Evolutionary conservation across 2,113 vertebrate genomes (phyloP).

Genomic region (Pampusana beccarii): DNA sequence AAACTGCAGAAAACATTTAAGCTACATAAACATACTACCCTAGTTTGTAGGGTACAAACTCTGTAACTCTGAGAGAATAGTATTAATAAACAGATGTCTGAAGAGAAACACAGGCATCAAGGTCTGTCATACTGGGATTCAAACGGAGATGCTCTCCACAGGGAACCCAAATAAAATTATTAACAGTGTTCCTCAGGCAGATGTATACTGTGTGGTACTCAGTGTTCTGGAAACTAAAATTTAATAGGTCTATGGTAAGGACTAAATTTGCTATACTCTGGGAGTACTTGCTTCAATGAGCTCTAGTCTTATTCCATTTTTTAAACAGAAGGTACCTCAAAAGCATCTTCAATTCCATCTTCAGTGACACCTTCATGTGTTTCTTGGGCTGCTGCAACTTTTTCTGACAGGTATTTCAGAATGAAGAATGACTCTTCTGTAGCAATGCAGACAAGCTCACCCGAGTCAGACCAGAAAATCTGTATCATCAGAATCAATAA

Average conservation of each 20-base stretch:
- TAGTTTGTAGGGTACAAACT: not conserved
- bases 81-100: not conserved
- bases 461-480: constrained; percentile 99
- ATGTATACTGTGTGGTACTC: not conserved
- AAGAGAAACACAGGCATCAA: not conserved
- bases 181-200: not conserved
- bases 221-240: not conserved
- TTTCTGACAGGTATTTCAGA: constrained; percentile 93
- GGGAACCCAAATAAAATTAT: not conserved
- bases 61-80: rapidly evolving
- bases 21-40: not conserved
- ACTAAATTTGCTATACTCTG: not conserved
- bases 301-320: not conserved
- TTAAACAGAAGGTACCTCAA: constrained; percentile 81
- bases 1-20: not conserved
- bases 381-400: constrained; percentile 94
- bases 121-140: not conserved
- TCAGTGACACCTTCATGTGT: constrained; percentile 96
- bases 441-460: constrained; percentile 97
- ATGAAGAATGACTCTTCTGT: constrained; percentile 99
- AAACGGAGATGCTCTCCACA: not conserved
- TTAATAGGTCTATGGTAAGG: not conserved
- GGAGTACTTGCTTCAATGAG: not conserved
- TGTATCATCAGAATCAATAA: constrained; percentile 59
- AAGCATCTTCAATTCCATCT: constrained; percentile 98